Evolutionary conservation across 2,113 vertebrate genomes (phyloP).

Genomic region (Bolborhynchus lineola): DNA sequence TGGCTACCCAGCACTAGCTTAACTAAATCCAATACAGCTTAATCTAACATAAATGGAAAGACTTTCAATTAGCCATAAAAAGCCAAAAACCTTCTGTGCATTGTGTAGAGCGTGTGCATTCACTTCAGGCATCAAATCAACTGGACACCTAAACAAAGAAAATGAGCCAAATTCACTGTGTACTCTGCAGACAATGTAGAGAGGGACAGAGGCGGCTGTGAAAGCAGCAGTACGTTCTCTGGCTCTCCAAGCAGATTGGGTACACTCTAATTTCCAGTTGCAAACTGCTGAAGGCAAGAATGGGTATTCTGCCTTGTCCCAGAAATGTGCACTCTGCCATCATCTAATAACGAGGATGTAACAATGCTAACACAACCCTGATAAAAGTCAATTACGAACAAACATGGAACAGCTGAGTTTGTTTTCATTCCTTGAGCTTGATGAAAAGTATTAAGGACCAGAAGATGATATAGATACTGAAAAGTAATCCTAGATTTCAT

Average conservation of each 20-base stretch:
- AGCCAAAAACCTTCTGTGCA: background rate
- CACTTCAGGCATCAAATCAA: background rate
- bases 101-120: background rate
- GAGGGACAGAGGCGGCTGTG: background rate
- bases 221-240: background rate
- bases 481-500: conserved; percentile 4
- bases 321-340: background rate
- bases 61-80: background rate
- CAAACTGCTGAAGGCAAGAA: background rate
- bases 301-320: background rate
- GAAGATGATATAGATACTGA: background rate
- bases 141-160: background rate
- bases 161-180: background rate
- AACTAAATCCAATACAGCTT: conserved; percentile 19
- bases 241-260: background rate
- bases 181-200: background rate
- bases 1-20: background rate
- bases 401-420: conserved; percentile 27
- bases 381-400: background rate
- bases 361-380: background rate
- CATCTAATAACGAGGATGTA: background rate
- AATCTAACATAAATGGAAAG: background rate
- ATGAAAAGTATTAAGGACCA: background rate
- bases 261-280: background rate
- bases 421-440: conserved; percentile 1